Evolutionary conservation across 2,888 invertebrate genomes (phyloP).

Genomic region (Myathropa florea): DNA sequence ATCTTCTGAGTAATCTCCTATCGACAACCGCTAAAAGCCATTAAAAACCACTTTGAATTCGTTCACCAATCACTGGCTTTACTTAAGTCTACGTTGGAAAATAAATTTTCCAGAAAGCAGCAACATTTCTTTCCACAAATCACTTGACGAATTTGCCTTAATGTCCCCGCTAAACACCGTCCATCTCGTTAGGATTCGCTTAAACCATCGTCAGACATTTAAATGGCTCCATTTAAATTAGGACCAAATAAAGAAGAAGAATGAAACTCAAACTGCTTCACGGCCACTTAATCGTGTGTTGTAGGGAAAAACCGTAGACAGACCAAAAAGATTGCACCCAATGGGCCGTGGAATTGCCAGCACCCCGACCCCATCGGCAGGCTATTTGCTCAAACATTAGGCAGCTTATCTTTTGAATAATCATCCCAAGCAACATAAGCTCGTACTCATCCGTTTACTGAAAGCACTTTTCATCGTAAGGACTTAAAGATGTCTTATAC

Average conservation of each 20-base stretch:
- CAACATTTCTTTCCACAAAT: too few relatives aligned
- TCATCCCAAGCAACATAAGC: conserved; percentile 35
- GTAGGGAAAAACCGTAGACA: not conserved
- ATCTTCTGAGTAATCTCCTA: too few relatives aligned
- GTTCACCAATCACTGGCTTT: too few relatives aligned
- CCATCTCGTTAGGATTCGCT: not conserved
- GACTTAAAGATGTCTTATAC: not conserved
- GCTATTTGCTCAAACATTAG: conserved; percentile 50
- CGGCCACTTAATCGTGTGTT: conserved; percentile 14
- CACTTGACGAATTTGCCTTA: not conserved
- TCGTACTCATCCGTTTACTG: not conserved
- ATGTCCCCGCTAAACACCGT: not conserved
- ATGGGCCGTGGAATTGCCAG: conserved; percentile 2
- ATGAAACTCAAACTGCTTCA: conserved; percentile 19
- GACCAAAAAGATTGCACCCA: not conserved
- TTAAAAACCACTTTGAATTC: too few relatives aligned
- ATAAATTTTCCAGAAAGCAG: too few relatives aligned
- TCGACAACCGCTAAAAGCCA: too few relatives aligned
- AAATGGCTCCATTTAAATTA: not conserved
- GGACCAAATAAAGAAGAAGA: not conserved
- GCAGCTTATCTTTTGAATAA: conserved; percentile 48
- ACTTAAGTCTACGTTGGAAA: not conserved
- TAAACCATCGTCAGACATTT: not conserved
- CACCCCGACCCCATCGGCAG: not conserved
- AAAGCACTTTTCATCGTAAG: not conserved